phyloP scores from a whole-genome alignment of 2,888 invertebrate species.

The Stegana nigrithorax region DNA sequence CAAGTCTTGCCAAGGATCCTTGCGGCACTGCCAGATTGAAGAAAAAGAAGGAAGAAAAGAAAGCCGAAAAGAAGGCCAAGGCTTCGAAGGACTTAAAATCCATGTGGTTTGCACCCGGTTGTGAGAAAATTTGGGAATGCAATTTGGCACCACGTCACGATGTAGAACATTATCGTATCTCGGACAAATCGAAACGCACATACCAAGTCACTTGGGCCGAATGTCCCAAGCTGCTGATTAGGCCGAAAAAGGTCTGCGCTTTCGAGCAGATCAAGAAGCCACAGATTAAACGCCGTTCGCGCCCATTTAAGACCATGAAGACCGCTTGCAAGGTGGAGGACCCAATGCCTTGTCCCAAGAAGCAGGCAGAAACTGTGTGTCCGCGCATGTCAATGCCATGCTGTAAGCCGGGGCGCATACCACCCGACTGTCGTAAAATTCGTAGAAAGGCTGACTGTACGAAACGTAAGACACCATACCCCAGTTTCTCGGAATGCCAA shows the following conservation, averaged over 20 bases:
- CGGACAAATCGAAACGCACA: slow-evolving; percentile 46
- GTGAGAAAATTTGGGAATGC: neutral
- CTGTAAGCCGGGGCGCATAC: slow-evolving; percentile 34
- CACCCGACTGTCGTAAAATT: slow-evolving; percentile 34
- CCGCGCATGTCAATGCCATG: slow-evolving; percentile 32
- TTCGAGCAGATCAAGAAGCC: slow-evolving; percentile 25
- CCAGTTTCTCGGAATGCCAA: slow-evolving; percentile 47
- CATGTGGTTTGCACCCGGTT: neutral
- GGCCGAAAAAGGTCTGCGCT: slow-evolving; percentile 42
- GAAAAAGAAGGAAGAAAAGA: neutral
- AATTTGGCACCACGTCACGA: slow-evolving; percentile 33
- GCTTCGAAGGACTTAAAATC: neutral
- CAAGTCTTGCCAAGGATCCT: neutral
- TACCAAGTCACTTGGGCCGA: slow-evolving; percentile 60
- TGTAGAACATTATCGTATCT: slow-evolving; percentile 31
- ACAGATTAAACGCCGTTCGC: slow-evolving; percentile 28
- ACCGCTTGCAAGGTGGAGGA: neutral
- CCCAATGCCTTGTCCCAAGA: slow-evolving; percentile 5
- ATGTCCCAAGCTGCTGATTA: slow-evolving; percentile 43
- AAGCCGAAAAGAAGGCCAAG: too few species aligned
- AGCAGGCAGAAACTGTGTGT: neutral
- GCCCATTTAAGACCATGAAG: neutral
- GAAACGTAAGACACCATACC: slow-evolving; percentile 40
- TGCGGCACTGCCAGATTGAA: neutral
- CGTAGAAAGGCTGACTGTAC: slow-evolving; percentile 21